phyloP scores from a whole-genome alignment of 2,113 vertebrate genomes.

The Triplophysa dalaica region DNA sequence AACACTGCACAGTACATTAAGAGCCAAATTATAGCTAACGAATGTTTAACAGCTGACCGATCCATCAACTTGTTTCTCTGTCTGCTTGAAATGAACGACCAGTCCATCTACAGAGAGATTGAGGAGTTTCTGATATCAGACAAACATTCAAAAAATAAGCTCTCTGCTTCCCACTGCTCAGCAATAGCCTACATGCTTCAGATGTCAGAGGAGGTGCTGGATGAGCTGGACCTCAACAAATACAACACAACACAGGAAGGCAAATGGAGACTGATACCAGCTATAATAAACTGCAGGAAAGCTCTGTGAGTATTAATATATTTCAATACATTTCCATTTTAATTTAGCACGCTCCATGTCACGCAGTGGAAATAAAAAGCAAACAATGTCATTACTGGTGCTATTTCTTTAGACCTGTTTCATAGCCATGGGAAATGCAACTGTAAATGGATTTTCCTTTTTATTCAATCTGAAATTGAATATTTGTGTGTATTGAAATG shows the following conservation, averaged over 20 bases:
- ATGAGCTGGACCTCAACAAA: slow-evolving; percentile 40
- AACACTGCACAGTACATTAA: slow-evolving; percentile 24
- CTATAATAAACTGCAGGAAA: slow-evolving; percentile 41
- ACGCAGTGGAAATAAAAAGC: no score
- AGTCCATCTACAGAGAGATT: slow-evolving; percentile 17
- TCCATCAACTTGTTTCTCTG: background rate
- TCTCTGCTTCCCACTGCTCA: slow-evolving; percentile 34
- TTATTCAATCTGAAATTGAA: no score
- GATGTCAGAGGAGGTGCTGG: slow-evolving; percentile 36
- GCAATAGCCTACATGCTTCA: slow-evolving; percentile 40
- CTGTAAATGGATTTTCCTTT: no score
- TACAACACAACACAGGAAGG: slow-evolving; percentile 33
- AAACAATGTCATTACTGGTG: no score
- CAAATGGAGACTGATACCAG: slow-evolving; percentile 15
- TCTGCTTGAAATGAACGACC: slow-evolving; percentile 14
- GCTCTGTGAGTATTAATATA: slow-evolving; percentile 16
- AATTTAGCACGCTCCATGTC: no score
- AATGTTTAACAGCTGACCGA: background rate
- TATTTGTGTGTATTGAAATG: no score
- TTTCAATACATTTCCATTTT: no score
- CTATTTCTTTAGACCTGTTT: no score
- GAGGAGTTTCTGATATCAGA: slow-evolving; percentile 11
- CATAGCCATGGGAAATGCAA: no score
- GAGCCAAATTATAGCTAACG: no score
- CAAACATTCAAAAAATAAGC: background rate